phyloP scores from a whole-genome alignment of 1,140 invertebrate species.

The Aphaenogaster ashmeadi region DNA sequence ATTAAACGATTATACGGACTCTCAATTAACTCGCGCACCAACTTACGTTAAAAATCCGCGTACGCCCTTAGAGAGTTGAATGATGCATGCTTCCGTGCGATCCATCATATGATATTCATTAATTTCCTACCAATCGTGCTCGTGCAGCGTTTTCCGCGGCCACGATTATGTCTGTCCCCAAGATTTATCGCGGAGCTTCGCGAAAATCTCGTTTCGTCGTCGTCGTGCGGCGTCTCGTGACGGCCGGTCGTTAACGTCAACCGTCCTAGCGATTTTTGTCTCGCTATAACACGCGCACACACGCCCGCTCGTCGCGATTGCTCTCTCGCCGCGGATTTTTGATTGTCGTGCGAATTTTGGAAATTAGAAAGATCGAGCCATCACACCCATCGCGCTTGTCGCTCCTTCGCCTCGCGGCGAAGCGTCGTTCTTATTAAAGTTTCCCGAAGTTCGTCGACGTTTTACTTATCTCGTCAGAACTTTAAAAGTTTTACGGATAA shows the following conservation, averaged over 20 bases:
- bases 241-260: constrained; percentile 72
- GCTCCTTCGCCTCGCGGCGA: not conserved
- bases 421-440: constrained; percentile 67
- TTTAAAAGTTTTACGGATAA: constrained; percentile 55
- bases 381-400: not conserved
- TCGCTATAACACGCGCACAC: not conserved
- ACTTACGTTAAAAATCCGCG: not conserved
- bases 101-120: constrained; percentile 60
- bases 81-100: constrained; percentile 24
- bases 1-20: not conserved
- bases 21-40: not conserved
- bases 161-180: constrained; percentile 45
- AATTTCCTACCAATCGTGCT: constrained; percentile 51
- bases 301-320: not conserved
- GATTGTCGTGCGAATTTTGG: constrained; percentile 57
- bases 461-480: constrained; percentile 46
- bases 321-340: constrained; percentile 34
- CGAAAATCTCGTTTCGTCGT: constrained; percentile 52
- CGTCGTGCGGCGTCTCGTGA: constrained; percentile 73
- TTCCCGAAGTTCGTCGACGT: constrained; percentile 50
- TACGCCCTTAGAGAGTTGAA: not conserved
- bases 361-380: constrained; percentile 58
- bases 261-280: constrained; percentile 60
- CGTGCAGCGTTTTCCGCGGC: constrained; percentile 28
- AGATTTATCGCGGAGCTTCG: constrained; percentile 54